Base-by-base conservation (phyloP, 2,888 invertebrate genomes). In the Morinoia aosen region DNA sequence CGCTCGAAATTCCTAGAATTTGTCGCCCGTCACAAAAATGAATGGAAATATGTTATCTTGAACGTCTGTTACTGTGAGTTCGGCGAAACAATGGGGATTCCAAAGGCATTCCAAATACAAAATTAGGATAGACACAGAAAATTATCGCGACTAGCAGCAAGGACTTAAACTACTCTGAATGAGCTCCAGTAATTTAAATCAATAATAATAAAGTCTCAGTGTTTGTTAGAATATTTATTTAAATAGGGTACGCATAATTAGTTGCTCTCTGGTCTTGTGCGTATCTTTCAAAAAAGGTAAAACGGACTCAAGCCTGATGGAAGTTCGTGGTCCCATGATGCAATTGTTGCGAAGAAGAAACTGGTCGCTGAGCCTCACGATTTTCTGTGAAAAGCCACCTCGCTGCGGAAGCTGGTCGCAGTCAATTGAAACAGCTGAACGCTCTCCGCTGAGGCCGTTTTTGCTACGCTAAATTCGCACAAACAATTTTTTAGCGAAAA, bases 1-100 rank as follows among this genome's bases (percentile, higher is more conserved):
- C 14, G 48, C 90, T 90, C 90, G 40, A 48, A 39, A 90, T 90
- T 90, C 90, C 90, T 90, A 14, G 39, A 90, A 90, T 90, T 90
- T 90, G 90, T 90, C 90, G 19, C 40, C 90, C 39, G 48, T 40
- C 40, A 8, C 40, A 19, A 48, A 90, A 90, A 90, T 48, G 39
- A 90, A 39, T 39, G 39, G 39, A 90, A 88, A 90, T 90, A 90
- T 90, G 39, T 90, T 90, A 33, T 76, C 25, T 33, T 19, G 10
- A 33, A 33, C 76, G 16, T 76, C 76, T 76, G 76, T 25, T 76
- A 76, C 33, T 33, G 25, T 33, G 33, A 19, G 76, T 76, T 33
- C 25, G 76, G 8, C 76, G 76, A 76, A 76, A 76, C 48, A 48
- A 48, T 33, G 10, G 25, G 33, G 76, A 76, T 25, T 76, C 33